Evolutionary conservation across 2,888 invertebrate species (phyloP), one percentile per base, ranked within the genome.

Genomic region (Pyrgus malvae): DNA sequence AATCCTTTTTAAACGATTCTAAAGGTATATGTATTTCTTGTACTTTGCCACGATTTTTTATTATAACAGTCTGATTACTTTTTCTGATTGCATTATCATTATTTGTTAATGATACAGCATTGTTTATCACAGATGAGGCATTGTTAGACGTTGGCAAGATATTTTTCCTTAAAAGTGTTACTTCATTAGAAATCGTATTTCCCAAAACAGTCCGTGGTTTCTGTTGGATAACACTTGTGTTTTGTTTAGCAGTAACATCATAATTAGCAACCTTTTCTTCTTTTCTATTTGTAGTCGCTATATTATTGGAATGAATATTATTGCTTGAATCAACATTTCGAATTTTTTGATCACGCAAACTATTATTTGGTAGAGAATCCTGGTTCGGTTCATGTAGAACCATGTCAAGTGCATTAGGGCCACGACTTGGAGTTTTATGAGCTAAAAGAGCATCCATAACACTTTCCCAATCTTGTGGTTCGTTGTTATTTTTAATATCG

Each of bases 351-450:
- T 53, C 16, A 9, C 37, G 12, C 19, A 21, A 21, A 5, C 9
- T 37, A 7, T 19, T 44, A 27, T 9, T 38, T 40, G 25, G 12
- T 11, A 25, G 3, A 2, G 4, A 9, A 12, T 44, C 11, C n/a
- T 17, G 16, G 3, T 46, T 7, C 0, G 69, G 63, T 49, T 72
- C 74, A 62, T 78, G 80, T 16, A 85, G 63, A 11, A 74, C 70
- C 59, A 85, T 69, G 42, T 84, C 80, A 2, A 84, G 68, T 1
- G 84, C 84, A 50, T 78, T 81, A 0, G 80, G 82, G 0, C 81
- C 83, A 59, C 85, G 73, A 31, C 70, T 74, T 1, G 85, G 85
- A 2, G 90, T 89, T 60, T 84, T 89, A 35, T 82, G 83, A 49
- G 83, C 75, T 44, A 75, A 64, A 48, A 90, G 60, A 40, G 74